Evolutionary conservation across 2,113 vertebrate genomes (phyloP).

Genomic region (Carassius gibelio): DNA sequence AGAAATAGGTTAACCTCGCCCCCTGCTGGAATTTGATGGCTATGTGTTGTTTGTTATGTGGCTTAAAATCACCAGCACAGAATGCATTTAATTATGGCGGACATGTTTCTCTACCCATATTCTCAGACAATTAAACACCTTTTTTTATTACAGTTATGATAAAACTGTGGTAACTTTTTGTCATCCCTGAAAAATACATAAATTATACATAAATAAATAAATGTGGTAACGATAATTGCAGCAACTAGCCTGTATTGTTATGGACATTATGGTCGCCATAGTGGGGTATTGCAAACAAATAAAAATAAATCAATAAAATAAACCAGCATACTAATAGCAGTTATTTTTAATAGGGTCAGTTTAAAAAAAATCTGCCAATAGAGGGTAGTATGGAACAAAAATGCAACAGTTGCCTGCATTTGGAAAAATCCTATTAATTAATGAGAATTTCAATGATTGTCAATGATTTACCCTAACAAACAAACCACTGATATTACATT

Average conservation of each 20-base stretch:
- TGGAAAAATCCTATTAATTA: background rate
- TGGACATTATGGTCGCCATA: too few species aligned
- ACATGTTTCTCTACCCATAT: background rate
- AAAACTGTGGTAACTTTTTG: background rate
- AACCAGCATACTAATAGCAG: background rate
- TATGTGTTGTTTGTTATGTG: background rate
- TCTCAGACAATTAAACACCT: background rate
- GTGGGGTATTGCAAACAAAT: too few species aligned
- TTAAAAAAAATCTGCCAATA: background rate
- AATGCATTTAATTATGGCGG: too few species aligned
- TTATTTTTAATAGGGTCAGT: background rate
- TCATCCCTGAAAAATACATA: background rate
- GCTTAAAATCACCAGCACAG: background rate
- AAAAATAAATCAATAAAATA: too few species aligned
- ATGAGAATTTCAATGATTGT: background rate
- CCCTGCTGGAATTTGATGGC: background rate
- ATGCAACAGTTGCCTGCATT: background rate
- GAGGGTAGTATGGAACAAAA: background rate
- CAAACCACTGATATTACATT: background rate
- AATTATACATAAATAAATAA: background rate
- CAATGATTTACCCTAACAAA: background rate
- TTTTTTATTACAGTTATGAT: background rate
- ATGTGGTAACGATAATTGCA: too few species aligned
- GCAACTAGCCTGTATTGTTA: too few species aligned
- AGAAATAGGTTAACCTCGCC: background rate